These are phyloP conservation scores for Pseudococcus viburni DNA, from an alignment of 2,888 invertebrate species.

Conservation along the genomic window DNA sequence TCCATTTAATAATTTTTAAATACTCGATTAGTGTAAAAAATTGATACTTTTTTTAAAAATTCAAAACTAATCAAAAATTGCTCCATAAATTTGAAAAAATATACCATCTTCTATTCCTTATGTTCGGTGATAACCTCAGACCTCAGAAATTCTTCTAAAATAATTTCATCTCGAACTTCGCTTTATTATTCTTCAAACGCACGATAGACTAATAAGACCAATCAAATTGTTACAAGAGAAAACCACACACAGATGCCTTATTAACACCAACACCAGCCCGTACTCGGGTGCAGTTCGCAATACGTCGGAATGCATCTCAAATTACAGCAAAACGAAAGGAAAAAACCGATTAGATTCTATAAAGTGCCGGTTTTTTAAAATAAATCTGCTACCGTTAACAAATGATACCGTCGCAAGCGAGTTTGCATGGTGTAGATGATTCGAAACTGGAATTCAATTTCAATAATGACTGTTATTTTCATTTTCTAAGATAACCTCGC, in stretches of 20 bases:
- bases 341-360: slow-evolving; percentile 20
- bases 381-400: slow-evolving; percentile 63
- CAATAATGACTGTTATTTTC: slow-evolving; percentile 63
- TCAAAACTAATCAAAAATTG: too few species aligned
- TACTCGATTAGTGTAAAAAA: too few species aligned
- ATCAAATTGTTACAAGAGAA: not conserved
- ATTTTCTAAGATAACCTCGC: slow-evolving; percentile 54
- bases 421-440: slow-evolving; percentile 53
- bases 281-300: not conserved
- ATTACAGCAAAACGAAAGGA: slow-evolving; percentile 21
- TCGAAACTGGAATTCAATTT: slow-evolving; percentile 60
- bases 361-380: slow-evolving; percentile 26
- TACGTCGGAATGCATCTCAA: not conserved
- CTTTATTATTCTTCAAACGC: too few species aligned
- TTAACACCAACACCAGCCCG: not conserved
- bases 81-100: too few species aligned
- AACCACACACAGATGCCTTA: not conserved
- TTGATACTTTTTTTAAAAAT: too few species aligned
- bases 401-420: slow-evolving; percentile 49
- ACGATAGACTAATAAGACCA: too few species aligned
- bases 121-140: too few species aligned
- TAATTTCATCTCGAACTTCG: too few species aligned
- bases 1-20: too few species aligned
- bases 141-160: too few species aligned
- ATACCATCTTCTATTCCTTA: too few species aligned